Evolutionary conservation across 92 coral and sea anemone species (phyloP), one percentile per base, ranked within the genome.

Genomic region (Pocillopora meandrina): DNA sequence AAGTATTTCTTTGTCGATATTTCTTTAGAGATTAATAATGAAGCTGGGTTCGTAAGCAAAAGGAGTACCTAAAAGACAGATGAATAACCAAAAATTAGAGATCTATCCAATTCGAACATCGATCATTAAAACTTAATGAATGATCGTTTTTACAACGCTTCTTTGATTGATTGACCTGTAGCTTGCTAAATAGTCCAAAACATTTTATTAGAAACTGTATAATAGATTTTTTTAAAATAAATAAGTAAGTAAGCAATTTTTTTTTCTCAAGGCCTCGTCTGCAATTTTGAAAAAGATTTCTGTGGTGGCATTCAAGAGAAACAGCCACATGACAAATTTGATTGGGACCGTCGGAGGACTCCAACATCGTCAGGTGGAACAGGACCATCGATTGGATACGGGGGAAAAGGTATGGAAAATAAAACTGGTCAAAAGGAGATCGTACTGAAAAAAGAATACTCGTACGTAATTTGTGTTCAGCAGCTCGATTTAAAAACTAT

Each of bases 241-340:
- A 2, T 16, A 12, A 8, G 42, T 69, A 31, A 12, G 33, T 12
- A 9, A 15, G 19, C 21, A 12, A 26, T 21, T 70, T 70, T 42
- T 18, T 31, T 55, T 65, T 1, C 59, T 14, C 26, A 5, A 81
- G 77, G 59, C 20, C 59, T 71, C 36, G 0, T 12, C 49, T 82
- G 86, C 77, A 63, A 82, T 72, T 82, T 82, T 73, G 86, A 82
- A 42, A 58, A 58, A 12, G 55, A 36, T 65, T 33, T 56, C 62
- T 18, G 9, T 18, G 71, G 85, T 9, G 61, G 62, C 7, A 34
- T 34, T 14, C 72, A 82, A 26, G 10, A 10, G 7, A 61, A 1
- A 42, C 8, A 3, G 4, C 52, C 52, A 3, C 15, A 82, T 33
- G 86, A 82, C 62, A 26, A 82, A 12, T 72, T 82, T 72, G 72